Evolutionary conservation across 2,113 vertebrate species (phyloP), one percentile per base, ranked within the genome.

Genomic region (Nycticorax nycticorax): DNA sequence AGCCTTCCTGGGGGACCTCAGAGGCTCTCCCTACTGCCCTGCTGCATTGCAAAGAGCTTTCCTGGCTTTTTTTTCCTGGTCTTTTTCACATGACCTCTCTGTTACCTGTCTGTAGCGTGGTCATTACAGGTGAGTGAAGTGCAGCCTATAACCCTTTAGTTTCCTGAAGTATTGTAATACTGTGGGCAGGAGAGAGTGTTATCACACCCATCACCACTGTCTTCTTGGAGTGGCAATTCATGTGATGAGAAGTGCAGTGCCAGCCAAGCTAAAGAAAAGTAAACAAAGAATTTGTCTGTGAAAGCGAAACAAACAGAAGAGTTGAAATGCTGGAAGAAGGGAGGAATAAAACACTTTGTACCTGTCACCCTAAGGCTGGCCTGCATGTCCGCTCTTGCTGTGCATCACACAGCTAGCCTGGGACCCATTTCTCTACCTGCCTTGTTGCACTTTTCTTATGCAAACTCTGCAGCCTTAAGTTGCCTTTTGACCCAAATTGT

Each of bases 201-300:
- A 45, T 41, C 67, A 48, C 41, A 66, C 45, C 11, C 28, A 21
- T 18, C 76, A 53, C 9, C 32, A 39, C 24, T 16, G 45, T 43
- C 35, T 76, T 67, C n/a, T 55, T 66, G 33, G 17, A 35, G 47
- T 14, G 14, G 24, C 24, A 77, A n/a, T 30, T 80, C 52, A 64
- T 68, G 85, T 3, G 1, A 60, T 24, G 35, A 60, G 35, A 88
- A 41, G 19, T 90, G 43, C 11, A 43, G 8, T 26, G 16, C 13
- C n/a, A 88, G 18, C 57, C 52, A 88, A 56, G 16, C 12, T 78
- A 19, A 50, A 87, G 24, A 72, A 91, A 85, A 59, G 11, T 30
- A 85, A 94, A 85, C 19, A 89, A 74, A 75, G 12, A 73, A 48
- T 52, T 89, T 69, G n/a, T 73, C 35, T 73, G 17, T 66, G 67